phyloP scores from a whole-genome alignment of 2,113 vertebrate species.

The Hippopotamus amphibius region DNA sequence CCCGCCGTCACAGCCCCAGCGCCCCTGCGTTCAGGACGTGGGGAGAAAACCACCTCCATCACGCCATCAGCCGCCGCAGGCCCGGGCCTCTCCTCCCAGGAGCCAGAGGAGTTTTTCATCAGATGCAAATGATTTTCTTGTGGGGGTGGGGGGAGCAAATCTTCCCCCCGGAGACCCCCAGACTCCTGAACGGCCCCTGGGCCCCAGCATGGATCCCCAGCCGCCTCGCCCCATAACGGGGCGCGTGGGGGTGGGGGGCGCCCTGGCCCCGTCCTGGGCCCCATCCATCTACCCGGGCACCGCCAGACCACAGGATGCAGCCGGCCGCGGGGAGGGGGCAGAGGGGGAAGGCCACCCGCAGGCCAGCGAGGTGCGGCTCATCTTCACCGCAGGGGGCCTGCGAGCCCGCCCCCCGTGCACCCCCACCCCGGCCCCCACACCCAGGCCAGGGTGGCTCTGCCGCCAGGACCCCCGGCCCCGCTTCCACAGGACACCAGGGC shows the following conservation, averaged over 20 bases:
- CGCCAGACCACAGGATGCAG: background rate
- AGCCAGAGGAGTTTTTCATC: background rate
- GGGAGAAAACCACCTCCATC: background rate
- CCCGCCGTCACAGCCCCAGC: background rate
- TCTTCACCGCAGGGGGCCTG: no score
- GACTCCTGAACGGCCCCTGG: background rate
- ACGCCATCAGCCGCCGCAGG: fast-evolving
- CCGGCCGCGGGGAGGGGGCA: no score
- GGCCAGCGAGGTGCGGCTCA: no score
- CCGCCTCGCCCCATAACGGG: background rate
- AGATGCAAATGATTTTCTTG: background rate
- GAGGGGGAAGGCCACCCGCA: background rate
- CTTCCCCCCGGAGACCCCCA: no score
- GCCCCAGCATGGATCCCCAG: background rate
- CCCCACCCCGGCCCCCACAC: fast-evolving
- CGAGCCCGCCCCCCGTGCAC: background rate
- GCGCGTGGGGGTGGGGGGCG: background rate
- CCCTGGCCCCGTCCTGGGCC: background rate
- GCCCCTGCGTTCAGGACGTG: background rate
- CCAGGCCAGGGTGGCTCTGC: background rate
- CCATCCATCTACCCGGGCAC: no score
- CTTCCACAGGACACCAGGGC: constrained; percentile 78
- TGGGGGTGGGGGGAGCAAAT: background rate
- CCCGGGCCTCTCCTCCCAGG: background rate
- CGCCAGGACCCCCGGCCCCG: background rate